Percentiles rank a stretch among this genome's conserved stretches.
phyloP scores from a whole-genome alignment of 2,797 vertebrate species.

The Melanotaenia pygmaea region DNA sequence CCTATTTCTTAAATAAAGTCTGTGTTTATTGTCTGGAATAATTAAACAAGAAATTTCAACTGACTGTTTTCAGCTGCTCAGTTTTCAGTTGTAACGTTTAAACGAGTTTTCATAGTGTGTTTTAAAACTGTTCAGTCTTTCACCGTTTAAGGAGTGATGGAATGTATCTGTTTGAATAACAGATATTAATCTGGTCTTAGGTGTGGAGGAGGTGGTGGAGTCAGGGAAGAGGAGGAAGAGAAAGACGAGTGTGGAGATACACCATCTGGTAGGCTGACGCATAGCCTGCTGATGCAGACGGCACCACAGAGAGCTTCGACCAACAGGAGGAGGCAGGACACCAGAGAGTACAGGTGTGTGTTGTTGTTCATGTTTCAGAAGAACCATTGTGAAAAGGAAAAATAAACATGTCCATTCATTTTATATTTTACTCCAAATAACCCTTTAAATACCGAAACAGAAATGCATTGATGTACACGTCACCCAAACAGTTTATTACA shows the following conservation, averaged over 20 bases:
- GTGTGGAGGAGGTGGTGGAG: constrained; percentile 63
- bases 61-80: background rate
- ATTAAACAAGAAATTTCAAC: background rate
- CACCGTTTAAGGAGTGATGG: background rate
- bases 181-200: constrained; percentile 36
- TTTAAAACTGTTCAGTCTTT: background rate
- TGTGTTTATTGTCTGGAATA: background rate
- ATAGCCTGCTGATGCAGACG: constrained; percentile 91
- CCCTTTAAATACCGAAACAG: too few relatives aligned
- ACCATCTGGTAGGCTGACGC: constrained; percentile 85
- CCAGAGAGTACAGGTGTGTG: constrained; percentile 90
- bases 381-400: background rate
- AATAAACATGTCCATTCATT: too few relatives aligned
- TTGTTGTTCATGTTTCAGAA: background rate
- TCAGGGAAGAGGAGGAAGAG: constrained; percentile 75
- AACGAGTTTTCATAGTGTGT: too few relatives aligned
- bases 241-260: constrained; percentile 83
- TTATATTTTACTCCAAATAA: too few relatives aligned
- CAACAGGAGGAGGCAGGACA: constrained; percentile 85
- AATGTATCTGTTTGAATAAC: constrained; percentile 3
- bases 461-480: too few relatives aligned
- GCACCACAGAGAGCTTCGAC: constrained; percentile 81
- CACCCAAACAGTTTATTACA: too few relatives aligned
- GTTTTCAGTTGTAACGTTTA: background rate
- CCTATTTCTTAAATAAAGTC: background rate